Conservation (phyloP, 2,113 vertebrate genomes). For the Haplotaxodon microlepis region DNA sequence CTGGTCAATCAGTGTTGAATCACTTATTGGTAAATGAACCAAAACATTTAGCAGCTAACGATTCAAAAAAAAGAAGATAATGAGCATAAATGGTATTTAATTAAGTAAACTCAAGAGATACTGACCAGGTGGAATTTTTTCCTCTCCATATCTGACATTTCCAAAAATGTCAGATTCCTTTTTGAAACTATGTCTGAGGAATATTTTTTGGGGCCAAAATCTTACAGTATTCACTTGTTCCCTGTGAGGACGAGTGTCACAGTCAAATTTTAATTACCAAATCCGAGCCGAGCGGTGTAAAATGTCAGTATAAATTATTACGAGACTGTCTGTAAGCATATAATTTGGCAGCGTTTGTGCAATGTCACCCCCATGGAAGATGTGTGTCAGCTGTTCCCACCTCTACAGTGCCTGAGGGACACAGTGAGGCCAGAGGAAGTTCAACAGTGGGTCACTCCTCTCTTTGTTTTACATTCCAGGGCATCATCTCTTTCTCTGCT, state of each 20-base stretch:
- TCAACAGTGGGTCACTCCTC: slow-evolving; percentile 15
- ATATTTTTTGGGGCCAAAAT: not conserved
- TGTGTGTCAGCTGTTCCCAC: not conserved
- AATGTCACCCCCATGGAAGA: not conserved
- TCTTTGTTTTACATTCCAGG: slow-evolving; percentile 1
- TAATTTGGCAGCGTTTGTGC: not conserved
- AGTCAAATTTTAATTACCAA: not conserved
- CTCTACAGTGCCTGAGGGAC: slow-evolving; percentile 2
- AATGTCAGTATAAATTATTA: not conserved
- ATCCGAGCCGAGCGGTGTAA: not conserved
- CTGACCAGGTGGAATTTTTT: not conserved
- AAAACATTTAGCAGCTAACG: not conserved
- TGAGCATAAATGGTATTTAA: not conserved
- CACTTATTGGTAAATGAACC: not conserved
- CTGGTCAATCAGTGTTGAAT: not conserved
- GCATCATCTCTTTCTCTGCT: not conserved
- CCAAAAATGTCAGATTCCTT: not conserved
- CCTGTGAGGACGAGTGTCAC: not conserved
- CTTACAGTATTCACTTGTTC: not conserved
- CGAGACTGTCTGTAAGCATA: not conserved
- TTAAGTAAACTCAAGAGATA: not conserved
- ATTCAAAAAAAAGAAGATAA: rapidly evolving
- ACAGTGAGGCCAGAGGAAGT: not conserved
- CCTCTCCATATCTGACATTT: not conserved
- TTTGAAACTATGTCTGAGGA: not conserved